Base-by-base conservation (phyloP, 2,888 invertebrate genomes). In the Pomacea canaliculata region DNA sequence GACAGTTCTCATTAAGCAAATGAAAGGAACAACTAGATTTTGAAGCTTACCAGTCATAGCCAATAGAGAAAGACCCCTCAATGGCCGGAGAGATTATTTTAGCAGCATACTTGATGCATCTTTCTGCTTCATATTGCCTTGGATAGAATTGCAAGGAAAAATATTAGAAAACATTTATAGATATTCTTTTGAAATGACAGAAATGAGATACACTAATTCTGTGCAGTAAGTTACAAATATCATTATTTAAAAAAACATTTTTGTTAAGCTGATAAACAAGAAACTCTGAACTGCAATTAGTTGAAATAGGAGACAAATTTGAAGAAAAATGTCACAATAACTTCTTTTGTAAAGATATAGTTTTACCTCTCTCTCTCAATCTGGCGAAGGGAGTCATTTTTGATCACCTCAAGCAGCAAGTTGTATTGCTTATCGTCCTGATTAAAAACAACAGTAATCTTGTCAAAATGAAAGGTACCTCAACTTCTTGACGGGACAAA, bases 81-180 rank as follows among this genome's bases (percentile, higher is more conserved):
- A 96, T 95, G 23, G 95, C 93, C 5, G 96, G 95, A 0, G 96
- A 95, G 84, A 97, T 96, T n/a, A 97, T 92, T 91, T 96, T 96
- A 13, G 96, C 96, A 27, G 96, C 95, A 82, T 95, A 95, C 73
- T 96, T 93, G 84, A 97, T 95, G 81, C 94, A 94, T 85, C 94
- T 94, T 87, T 97, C 96, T 0, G 96, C 95, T 85, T 94, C 94
- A 79, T 93, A 92, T 83, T 94, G 94, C 83, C 94, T 91, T 81
- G 37, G 82, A 81, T 66, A 16, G 65, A 13, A 68, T 49, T 37
- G 37, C 10, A 18, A 19, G 65, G 65, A 56, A 16, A 56, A 56
- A 56, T 56, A 56, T 56, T 7, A 16, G 2, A 56, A 56, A 56
- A 13, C 10, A 7, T 10, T 56, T 56, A 10, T 8, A 37, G 37